phyloP scores from a whole-genome alignment of 2,888 invertebrate genomes.

The Parnassius orleans region DNA sequence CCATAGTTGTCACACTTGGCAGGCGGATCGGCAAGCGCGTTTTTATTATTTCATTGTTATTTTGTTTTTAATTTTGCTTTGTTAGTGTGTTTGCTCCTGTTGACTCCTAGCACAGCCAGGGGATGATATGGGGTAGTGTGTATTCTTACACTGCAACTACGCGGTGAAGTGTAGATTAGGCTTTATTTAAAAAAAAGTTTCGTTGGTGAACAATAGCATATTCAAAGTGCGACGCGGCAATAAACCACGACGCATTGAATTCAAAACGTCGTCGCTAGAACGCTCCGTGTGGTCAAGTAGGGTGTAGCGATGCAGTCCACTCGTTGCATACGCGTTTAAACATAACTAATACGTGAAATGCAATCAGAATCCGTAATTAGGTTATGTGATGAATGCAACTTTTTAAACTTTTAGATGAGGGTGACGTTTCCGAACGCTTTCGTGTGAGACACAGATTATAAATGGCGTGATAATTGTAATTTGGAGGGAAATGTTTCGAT shows the following conservation, averaged over 20 bases:
- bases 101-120: too few species aligned
- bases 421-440: slow-evolving; percentile 14
- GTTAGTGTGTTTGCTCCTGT: too few species aligned
- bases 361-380: slow-evolving; percentile 29
- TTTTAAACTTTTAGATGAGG: slow-evolving; percentile 12
- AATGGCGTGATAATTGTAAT: slow-evolving; percentile 1
- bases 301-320: slow-evolving; percentile 53
- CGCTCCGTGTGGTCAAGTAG: slow-evolving; percentile 67
- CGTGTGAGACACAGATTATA: slow-evolving; percentile 2
- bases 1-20: too few species aligned
- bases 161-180: slow-evolving; percentile 2
- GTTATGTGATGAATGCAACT: slow-evolving; percentile 1
- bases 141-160: too few species aligned
- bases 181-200: slow-evolving; percentile 29
- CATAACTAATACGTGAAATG: slow-evolving; percentile 45
- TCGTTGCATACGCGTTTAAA: slow-evolving; percentile 36
- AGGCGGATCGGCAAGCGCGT: too few species aligned
- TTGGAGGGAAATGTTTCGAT: neutral
- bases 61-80: too few species aligned
- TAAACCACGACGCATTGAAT: slow-evolving; percentile 63
- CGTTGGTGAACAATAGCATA: slow-evolving; percentile 50
- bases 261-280: slow-evolving; percentile 53
- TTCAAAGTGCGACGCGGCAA: slow-evolving; percentile 49
- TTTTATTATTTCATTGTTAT: too few species aligned
- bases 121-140: too few species aligned